Evolutionary conservation across 1,140 invertebrate species (phyloP).

Genomic region (Drosophila dunni): DNA sequence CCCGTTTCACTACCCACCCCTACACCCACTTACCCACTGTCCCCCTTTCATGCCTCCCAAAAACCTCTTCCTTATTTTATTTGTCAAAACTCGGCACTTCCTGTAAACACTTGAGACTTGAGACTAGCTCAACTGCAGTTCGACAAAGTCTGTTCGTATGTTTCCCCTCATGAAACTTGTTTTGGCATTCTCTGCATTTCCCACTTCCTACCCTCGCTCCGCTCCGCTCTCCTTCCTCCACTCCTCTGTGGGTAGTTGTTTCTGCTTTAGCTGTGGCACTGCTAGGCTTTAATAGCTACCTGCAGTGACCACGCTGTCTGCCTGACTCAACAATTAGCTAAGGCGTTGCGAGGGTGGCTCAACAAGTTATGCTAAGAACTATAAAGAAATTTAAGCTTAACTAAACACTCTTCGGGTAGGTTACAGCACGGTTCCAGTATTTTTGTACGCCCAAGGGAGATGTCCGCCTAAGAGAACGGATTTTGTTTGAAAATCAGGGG

Average conservation of each 20-base stretch:
- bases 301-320: slow-evolving; percentile 9
- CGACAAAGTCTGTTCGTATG: not conserved
- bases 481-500: too few species aligned
- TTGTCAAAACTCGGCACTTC: slow-evolving; percentile 43
- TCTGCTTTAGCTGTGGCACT: not conserved
- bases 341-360: slow-evolving; percentile 5
- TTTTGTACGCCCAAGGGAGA: too few species aligned
- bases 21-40: too few species aligned
- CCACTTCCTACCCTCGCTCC: not conserved
- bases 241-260: too few species aligned
- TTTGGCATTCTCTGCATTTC: not conserved
- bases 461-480: too few species aligned
- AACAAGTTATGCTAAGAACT: not conserved
- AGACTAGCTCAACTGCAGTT: slow-evolving; percentile 1
- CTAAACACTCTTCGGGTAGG: too few species aligned
- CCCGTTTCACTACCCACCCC: too few species aligned
- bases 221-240: not conserved
- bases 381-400: too few species aligned
- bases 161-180: not conserved
- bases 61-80: slow-evolving; percentile 7
- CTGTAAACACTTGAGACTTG: slow-evolving; percentile 23
- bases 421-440: too few species aligned
- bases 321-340: slow-evolving; percentile 6
- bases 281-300: not conserved
- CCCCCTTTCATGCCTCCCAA: too few species aligned